phyloP scores from a whole-genome alignment of 2,797 vertebrate genomes.

The Lutra lutra region DNA sequence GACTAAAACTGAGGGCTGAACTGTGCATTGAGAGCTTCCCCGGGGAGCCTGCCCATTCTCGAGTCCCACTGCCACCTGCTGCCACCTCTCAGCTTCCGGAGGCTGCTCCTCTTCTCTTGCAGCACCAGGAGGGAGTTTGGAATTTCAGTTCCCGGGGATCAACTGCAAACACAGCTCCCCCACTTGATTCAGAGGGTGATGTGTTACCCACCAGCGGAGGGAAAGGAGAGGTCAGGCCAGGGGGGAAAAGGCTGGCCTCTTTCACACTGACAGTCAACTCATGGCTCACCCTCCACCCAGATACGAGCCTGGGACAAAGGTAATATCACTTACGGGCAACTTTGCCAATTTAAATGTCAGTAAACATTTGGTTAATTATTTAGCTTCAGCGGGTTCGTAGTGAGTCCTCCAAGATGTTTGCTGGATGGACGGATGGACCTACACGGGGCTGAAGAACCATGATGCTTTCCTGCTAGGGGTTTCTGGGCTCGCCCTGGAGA shows the following conservation, averaged over 20 bases:
- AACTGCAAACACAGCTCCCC: not conserved
- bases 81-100: not conserved
- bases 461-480: not conserved
- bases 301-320: not conserved
- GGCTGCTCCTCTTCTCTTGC: not conserved
- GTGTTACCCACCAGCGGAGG: not conserved
- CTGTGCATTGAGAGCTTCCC: conserved; percentile 76
- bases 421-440: not conserved
- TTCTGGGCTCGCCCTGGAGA: not conserved
- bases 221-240: not conserved
- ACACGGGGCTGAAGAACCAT: not conserved
- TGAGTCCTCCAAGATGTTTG: not conserved
- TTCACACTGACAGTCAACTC: not conserved
- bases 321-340: not conserved
- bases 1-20: conserved; percentile 74
- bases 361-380: not conserved
- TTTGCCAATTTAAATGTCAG: not conserved
- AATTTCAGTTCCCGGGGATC: not conserved
- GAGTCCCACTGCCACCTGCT: not conserved
- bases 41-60: conserved; percentile 71
- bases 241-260: not conserved
- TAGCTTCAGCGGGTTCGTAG: not conserved
- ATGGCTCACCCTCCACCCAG: not conserved
- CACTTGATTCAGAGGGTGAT: not conserved
- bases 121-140: not conserved